A percentile compares a stretch with the other conserved stretches of the same genome.
These are phyloP conservation scores for Trigoniulus corallinus DNA, from an alignment of 1,140 invertebrate species.

Conservation along the genomic window DNA sequence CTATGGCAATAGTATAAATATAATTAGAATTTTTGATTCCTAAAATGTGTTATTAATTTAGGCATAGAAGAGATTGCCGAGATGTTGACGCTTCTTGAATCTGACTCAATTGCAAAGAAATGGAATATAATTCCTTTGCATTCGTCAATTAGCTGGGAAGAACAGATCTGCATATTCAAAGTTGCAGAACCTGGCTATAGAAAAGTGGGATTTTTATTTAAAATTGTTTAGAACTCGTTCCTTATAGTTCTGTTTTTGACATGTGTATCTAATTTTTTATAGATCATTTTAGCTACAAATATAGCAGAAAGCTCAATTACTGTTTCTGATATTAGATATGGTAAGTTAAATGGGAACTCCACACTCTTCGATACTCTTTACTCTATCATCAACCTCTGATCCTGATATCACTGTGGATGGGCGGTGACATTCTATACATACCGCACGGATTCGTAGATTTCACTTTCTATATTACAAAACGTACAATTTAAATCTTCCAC, in stretches of 20 bases:
- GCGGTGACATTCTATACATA: no score
- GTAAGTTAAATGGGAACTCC: slow-evolving; percentile 23
- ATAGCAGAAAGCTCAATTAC: slow-evolving; percentile 96
- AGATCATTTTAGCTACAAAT: slow-evolving; percentile 82
- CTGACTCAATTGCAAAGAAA: slow-evolving; percentile 11
- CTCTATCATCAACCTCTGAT: no score
- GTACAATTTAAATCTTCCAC: no score
- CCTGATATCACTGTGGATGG: no score
- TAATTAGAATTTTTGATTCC: not conserved
- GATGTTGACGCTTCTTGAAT: not conserved
- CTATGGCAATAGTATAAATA: not conserved
- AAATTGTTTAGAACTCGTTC: not conserved
- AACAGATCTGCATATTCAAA: slow-evolving; percentile 52
- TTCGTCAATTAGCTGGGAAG: slow-evolving; percentile 45
- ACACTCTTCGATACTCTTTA: no score
- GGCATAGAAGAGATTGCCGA: not conserved
- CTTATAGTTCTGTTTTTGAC: slow-evolving; percentile 11
- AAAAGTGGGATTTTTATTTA: slow-evolving; percentile 32
- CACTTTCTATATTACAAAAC: no score
- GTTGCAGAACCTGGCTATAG: slow-evolving; percentile 34
- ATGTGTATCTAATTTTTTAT: slow-evolving; percentile 2
- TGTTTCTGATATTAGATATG: slow-evolving; percentile 79
- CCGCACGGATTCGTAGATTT: no score
- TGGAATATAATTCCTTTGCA: slow-evolving; percentile 42
- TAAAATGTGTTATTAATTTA: not conserved